phyloP scores from a whole-genome alignment of 2,113 vertebrate species.

The Zosterops borbonicus region DNA sequence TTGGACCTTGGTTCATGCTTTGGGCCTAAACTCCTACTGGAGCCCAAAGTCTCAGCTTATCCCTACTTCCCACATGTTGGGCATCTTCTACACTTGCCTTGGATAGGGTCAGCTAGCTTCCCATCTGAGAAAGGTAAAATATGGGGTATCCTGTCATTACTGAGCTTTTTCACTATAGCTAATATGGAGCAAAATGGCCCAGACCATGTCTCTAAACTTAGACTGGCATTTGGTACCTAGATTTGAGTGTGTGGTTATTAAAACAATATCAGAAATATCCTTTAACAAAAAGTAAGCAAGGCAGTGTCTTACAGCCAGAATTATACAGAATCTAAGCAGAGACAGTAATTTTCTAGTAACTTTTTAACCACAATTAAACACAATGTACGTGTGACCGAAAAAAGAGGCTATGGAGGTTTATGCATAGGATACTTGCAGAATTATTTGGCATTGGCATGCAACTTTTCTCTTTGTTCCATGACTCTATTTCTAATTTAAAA shows the following conservation, averaged over 20 bases:
- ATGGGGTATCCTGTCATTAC: neutral
- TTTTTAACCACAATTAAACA: neutral
- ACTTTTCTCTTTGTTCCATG: neutral
- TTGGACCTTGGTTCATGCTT: neutral
- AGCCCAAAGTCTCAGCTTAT: neutral
- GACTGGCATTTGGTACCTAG: neutral
- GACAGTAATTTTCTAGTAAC: neutral
- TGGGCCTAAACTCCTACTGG: neutral
- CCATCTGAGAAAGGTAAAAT: neutral
- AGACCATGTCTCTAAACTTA: neutral
- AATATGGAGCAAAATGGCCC: neutral
- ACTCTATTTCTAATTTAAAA: neutral
- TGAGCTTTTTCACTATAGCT: neutral
- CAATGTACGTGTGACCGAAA: neutral
- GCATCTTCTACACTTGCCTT: neutral
- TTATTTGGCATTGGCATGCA: neutral
- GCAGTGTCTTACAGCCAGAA: neutral
- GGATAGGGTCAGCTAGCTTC: neutral
- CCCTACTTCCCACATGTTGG: fast-evolving
- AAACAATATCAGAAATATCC: neutral
- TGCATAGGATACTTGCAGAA: neutral
- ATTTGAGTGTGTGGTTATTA: neutral
- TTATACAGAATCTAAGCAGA: neutral
- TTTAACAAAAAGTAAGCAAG: neutral
- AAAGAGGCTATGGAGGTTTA: neutral